Evolutionary conservation across 2,797 vertebrate genomes (phyloP).

Genomic region (Oryzias sinensis): DNA sequence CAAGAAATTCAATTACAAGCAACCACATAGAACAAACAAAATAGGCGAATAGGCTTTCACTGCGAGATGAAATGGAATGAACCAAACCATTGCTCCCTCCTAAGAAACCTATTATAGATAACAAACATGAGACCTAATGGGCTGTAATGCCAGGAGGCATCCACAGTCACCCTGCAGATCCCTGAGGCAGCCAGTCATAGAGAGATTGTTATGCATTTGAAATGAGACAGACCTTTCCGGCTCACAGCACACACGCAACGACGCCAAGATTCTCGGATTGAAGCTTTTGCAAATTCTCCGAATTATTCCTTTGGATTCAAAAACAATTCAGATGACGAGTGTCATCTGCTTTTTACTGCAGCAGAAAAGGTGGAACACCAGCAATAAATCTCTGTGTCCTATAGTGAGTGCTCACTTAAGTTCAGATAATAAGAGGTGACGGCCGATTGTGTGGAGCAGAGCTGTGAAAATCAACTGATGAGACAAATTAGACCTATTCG

Average conservation of each 20-base stretch:
- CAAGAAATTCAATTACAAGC: conserved; percentile 65
- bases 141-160: conserved; percentile 45
- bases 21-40: conserved; percentile 59
- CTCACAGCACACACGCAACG: conserved; percentile 35
- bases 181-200: conserved; percentile 34
- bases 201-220: conserved; percentile 59
- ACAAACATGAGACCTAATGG: conserved; percentile 60
- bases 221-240: conserved; percentile 48
- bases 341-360: too few species aligned
- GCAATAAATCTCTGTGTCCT: too few species aligned
- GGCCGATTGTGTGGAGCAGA: too few species aligned
- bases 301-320: conserved; percentile 16
- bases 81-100: conserved; percentile 32
- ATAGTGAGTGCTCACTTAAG: too few species aligned
- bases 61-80: conserved; percentile 61
- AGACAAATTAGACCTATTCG: too few species aligned
- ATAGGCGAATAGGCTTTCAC: conserved; percentile 43
- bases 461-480: too few species aligned
- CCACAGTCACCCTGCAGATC: conserved; percentile 40
- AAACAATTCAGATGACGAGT: background rate
- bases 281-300: conserved; percentile 10
- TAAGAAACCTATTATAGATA: conserved; percentile 69
- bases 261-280: conserved; percentile 25
- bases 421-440: too few species aligned
- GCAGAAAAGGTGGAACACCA: too few species aligned